A percentile compares a stretch with the other conserved stretches of the same genome.
Evolutionary conservation across 2,113 vertebrate species (phyloP).

Genomic region (Pionites leucogaster): DNA sequence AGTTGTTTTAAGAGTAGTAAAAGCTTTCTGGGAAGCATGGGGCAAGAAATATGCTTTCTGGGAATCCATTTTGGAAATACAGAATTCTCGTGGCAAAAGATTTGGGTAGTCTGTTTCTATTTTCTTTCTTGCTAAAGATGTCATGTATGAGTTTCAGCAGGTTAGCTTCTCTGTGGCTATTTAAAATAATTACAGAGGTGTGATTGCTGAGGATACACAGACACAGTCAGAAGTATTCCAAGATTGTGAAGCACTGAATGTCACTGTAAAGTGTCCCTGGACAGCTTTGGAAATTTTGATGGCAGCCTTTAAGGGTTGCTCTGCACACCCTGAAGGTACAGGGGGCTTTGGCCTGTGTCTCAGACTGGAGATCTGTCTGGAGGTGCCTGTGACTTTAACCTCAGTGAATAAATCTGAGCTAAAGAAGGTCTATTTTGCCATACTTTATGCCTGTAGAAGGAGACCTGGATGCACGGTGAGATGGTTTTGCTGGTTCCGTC

Average conservation of each 20-base stretch:
- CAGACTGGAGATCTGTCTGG: background rate
- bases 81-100: background rate
- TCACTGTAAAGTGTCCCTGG: background rate
- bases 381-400: background rate
- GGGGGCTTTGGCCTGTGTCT: background rate
- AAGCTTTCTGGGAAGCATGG: background rate
- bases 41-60: background rate
- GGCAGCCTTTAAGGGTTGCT: background rate
- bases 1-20: background rate
- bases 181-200: background rate
- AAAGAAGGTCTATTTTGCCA: background rate
- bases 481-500: background rate
- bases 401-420: rapidly evolving
- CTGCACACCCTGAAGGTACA: background rate
- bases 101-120: background rate
- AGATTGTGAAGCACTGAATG: background rate
- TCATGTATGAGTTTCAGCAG: background rate
- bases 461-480: background rate
- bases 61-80: background rate
- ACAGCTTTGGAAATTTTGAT: background rate
- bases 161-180: background rate
- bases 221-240: background rate
- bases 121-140: background rate
- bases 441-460: background rate
- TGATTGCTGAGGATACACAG: background rate